Evolutionary conservation across 2,888 invertebrate species (phyloP), one percentile per base, ranked within the genome.

Genomic region (Uropetala carovei): DNA sequence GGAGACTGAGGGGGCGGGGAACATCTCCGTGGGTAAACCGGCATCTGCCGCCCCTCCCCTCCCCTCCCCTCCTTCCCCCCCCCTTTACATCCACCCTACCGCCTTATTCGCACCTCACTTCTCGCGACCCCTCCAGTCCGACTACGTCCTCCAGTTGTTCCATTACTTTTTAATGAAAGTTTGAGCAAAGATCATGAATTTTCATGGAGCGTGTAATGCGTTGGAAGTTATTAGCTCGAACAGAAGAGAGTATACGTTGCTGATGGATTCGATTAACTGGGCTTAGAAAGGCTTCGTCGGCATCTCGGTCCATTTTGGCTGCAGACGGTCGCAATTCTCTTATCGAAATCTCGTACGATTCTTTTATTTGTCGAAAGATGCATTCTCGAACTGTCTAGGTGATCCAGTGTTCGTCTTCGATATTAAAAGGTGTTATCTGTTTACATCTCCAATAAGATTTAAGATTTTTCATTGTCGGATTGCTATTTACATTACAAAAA

Each of bases 161-260:
- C 89, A 89, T 89, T 89, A 68, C 89, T 89, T 89, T 89, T 89
- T 89, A 43, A 89, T 89, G 89, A 89, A 68, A 64, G 43, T 60
- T 56, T 13, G n/a, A 27, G 89, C 30, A 89, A 64, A 64, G 64
- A 64, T 68, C 89, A 89, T 89, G 89, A 89, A 89, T 89, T 89
- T 89, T 89, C 89, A 89, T 89, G 89, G 56, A 30, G 64, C 30
- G 60, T 86, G 86, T 86, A 86, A 86, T 86, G 86, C 86, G 60
- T 60, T 60, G 59, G 27, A 64, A 68, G 89, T 64, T 68, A 89
- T 89, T 64, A 89, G 89, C 89, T 64, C 68, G 89, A 64, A 89
- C 89, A 64, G 89, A 64, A 68, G 83, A 43, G 56, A 11, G 18
- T 59, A 9, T 75, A 16, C 18, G n/a, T 30, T 22, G 60, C 86